These are phyloP conservation scores for Ceriagrion tenellum DNA, from an alignment of 2,888 invertebrate genomes.

Conservation along the genomic window DNA sequence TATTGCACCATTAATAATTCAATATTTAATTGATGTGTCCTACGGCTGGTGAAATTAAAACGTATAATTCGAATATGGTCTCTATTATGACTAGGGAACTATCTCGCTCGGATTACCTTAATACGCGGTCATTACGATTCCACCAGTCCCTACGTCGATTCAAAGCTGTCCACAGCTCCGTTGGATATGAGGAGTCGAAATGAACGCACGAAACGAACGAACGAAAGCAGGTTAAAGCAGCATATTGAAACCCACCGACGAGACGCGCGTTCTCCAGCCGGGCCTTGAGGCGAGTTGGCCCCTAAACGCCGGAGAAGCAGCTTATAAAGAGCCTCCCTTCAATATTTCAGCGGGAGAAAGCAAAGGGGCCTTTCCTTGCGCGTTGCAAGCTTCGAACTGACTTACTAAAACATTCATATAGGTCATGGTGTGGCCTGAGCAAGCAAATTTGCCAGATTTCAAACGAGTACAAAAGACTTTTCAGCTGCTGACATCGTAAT, in stretches of 20 bases:
- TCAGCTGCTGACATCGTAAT: conserved; percentile 5
- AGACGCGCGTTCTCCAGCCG: background rate
- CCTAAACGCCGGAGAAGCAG: background rate
- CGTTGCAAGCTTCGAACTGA: background rate
- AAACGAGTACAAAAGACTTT: background rate
- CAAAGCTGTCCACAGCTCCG: background rate
- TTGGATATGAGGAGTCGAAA: background rate
- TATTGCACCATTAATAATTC: too few species aligned
- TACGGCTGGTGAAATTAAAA: too few species aligned
- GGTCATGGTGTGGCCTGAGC: conserved; percentile 40
- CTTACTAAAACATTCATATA: conserved; percentile 57
- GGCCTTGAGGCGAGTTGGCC: background rate
- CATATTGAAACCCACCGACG: background rate
- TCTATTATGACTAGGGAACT: too few species aligned
- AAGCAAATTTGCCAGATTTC: background rate
- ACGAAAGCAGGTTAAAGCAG: background rate
- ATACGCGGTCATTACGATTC: too few species aligned
- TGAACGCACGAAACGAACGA: background rate
- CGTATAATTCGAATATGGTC: too few species aligned
- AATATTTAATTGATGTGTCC: too few species aligned
- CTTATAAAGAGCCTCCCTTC: conserved; percentile 42
- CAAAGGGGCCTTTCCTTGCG: background rate
- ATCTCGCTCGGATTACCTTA: too few species aligned
- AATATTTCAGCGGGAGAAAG: conserved; percentile 63
- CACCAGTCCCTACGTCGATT: too few species aligned